Base-by-base conservation (phyloP, 2,113 vertebrate species). In the Silurus asotus region DNA sequence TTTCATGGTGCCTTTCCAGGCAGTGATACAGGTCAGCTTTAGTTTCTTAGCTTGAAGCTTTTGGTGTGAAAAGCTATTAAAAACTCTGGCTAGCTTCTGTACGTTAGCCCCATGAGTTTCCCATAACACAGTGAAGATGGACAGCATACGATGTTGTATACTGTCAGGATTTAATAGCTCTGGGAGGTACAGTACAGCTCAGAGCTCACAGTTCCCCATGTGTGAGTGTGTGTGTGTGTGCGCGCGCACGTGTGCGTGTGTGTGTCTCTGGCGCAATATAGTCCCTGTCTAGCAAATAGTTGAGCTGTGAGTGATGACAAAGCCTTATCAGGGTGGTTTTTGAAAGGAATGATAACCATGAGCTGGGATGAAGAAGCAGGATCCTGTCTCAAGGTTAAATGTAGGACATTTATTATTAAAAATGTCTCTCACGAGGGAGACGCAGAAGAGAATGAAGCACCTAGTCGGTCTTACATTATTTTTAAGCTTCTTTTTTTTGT, bases 81-180 rank as follows among this genome's bases (percentile, higher is more conserved):
- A 37, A 87, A 81, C 84, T 88, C 74, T 86, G 51, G 67, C 58
- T 81, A 58, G 69, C 77, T 59, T 70, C 56, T 84, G 15, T 72
- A 88, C 72, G 51, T 69, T 56, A 84, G 82, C 79, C 87, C 74
- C 88, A 56, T 83, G 86, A 86, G 85, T 61, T 77, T 88, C 81
- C 81, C 80, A 88, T 87, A 87, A 85, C 69, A 82, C 64, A 45
- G 62, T n/a, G 86, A 91, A 91, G 88, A 92, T 85, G 90, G 91
- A 91, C 85, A 79, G 88, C 82, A 81, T 64, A 83, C 79, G 74
- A 78, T 74, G 84, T 79, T 89, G 78, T 79, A 65, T 84, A 87
- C 85, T 89, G 87, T 92, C 90, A 92, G 85, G 87, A 84, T 88
- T 90, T 92, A 92, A 91, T 92, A 92, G 91, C 88, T 91, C 81